Evolutionary conservation across 2,888 invertebrate species (phyloP).

Genomic region (Chrysolina haemoptera): DNA sequence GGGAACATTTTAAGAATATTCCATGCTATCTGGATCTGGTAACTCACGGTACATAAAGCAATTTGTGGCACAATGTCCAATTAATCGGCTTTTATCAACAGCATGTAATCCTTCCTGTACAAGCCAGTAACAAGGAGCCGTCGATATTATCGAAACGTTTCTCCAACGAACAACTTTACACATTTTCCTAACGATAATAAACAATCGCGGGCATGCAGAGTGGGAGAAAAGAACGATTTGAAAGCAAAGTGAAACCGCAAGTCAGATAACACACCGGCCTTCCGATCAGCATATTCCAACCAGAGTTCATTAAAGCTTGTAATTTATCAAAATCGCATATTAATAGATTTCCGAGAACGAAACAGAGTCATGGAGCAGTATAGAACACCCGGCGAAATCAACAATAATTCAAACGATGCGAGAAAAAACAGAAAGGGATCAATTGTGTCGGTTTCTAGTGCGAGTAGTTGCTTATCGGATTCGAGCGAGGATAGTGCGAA

Average conservation of each 20-base stretch:
- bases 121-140: not conserved
- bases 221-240: conserved; percentile 1
- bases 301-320: not conserved
- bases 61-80: too few relatives aligned
- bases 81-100: too few relatives aligned
- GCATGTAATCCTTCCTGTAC: not conserved
- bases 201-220: not conserved
- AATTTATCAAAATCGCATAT: not conserved
- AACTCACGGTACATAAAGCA: too few relatives aligned
- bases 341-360: not conserved
- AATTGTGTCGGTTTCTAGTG: conserved; percentile 58
- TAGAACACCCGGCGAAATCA: conserved; percentile 6
- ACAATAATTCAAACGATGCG: conserved; percentile 6
- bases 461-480: conserved; percentile 58
- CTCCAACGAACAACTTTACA: not conserved
- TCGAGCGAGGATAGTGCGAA: conserved; percentile 56
- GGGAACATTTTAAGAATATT: too few relatives aligned
- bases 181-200: conserved; percentile 9
- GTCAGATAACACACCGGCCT: conserved; percentile 9
- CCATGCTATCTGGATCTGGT: too few relatives aligned
- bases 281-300: conserved; percentile 1
- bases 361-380: conserved; percentile 23
- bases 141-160: not conserved
- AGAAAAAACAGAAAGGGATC: conserved; percentile 45
- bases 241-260: conserved; percentile 13